Conservation (phyloP, 2,113 vertebrate species). For the Thermophis baileyi region DNA sequence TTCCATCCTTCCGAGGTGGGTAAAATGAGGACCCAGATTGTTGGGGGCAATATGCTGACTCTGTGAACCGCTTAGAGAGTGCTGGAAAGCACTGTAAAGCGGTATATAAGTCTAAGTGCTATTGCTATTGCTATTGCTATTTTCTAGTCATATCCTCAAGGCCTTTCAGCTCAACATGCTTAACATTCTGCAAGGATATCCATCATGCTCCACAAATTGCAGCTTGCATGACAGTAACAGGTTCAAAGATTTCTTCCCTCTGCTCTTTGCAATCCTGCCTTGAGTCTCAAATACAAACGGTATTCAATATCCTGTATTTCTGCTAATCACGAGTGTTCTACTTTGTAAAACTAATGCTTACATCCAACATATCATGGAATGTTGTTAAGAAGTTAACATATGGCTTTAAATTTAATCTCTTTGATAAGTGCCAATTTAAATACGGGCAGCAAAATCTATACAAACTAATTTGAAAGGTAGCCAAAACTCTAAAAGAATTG, state of each 20-base stretch:
- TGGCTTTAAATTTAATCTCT: not conserved
- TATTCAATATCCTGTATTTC: constrained; percentile 18
- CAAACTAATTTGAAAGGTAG: not conserved
- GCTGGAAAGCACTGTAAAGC: no score
- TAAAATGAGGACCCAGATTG: no score
- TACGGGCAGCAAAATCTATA: not conserved
- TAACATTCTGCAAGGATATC: constrained; percentile 64
- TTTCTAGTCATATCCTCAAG: constrained; percentile 67
- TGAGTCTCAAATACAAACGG: constrained; percentile 43
- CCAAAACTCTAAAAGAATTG: not conserved
- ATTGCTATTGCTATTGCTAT: no score
- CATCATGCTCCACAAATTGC: constrained; percentile 64
- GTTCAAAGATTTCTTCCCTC: constrained; percentile 62
- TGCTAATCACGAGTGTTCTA: constrained; percentile 26
- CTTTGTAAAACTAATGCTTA: not conserved
- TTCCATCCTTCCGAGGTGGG: no score
- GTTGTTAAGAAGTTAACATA: not conserved
- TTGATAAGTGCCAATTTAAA: not conserved
- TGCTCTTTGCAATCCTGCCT: constrained; percentile 55
- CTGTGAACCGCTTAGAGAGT: no score
- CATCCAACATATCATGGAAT: not conserved
- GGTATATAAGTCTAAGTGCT: no score
- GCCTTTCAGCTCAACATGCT: constrained; percentile 60
- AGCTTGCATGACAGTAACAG: constrained; percentile 68
- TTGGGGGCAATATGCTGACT: no score